Base-by-base conservation (phyloP, 2,797 vertebrate species). In the Remorina albescens region DNA sequence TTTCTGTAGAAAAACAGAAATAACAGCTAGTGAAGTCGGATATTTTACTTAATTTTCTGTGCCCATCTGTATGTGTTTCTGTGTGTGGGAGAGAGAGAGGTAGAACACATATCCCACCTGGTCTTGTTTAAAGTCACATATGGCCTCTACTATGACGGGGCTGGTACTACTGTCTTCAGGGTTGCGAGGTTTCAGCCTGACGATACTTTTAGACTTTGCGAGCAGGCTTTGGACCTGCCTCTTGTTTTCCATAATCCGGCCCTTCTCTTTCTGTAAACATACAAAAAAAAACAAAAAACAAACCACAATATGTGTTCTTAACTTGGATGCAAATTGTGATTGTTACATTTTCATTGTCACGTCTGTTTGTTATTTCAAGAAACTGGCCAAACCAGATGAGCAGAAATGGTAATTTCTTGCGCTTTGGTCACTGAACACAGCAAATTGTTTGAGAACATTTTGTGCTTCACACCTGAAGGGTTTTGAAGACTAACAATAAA, bases 81-180 rank as follows among this genome's bases (percentile, higher is more conserved):
- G 13, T 56, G 19, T 47, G 59, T 13, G 32, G 42, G 10, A 34
- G 5, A 34, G 34, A 34, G 34, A 36, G 37, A 47, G 15, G 54
- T 16, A 49, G 60, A 15, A 13, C 7, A 53, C 18, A 2, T 15
- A n/a, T 63, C 85, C 69, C 87, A 99, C 98, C 96, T 99, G 97
- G 87, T 99, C 97, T 76, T 99, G 97, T 80, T 98, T 99, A 88
- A 98, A 99, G 92, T 99, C 97, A 82, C 98, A 99, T 15, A 99
- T 88, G 7, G 98, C 98, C 88, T 95, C 89, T 42, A 98, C 96
- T 0, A 98, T 96, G 64, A 98, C 90, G 1, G 93, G 90, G 39
- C 93, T 92, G 77, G 47, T 95, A 87, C 89, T 94, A 69, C 92
- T 95, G 66, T 97, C 95, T 74, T 98, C 97, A 0, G 98, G 96